These are phyloP conservation scores for Lophius americanus DNA, from an alignment of 2,797 vertebrate species.

Conservation along the genomic window DNA sequence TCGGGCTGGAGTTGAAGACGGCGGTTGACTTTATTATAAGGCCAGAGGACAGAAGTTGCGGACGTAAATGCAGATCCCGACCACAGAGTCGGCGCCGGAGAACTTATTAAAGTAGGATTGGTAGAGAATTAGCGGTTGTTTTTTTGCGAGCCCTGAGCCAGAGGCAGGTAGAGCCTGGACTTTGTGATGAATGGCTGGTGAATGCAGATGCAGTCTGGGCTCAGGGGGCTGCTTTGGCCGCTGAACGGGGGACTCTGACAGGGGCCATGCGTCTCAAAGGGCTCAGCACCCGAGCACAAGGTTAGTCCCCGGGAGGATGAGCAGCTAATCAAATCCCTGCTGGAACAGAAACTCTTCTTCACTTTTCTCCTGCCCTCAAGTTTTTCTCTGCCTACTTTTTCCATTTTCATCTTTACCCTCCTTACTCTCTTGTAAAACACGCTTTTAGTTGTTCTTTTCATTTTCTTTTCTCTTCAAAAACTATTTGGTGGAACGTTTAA, in stretches of 20 bases:
- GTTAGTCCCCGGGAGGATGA: conserved; percentile 42
- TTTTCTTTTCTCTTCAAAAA: too few species aligned
- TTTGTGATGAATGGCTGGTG: conserved; percentile 59
- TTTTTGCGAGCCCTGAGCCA: conserved; percentile 5
- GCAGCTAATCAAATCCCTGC: conserved; percentile 29
- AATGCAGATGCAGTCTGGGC: conserved; percentile 60
- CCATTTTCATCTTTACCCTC: neutral
- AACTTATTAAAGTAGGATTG: conserved; percentile 17
- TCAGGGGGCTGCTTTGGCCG: conserved; percentile 36
- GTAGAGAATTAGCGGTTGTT: conserved; percentile 21
- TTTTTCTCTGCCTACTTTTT: neutral
- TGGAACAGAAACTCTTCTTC: conserved; percentile 4
- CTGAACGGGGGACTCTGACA: conserved; percentile 58
- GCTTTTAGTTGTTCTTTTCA: too few species aligned
- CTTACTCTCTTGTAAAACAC: neutral
- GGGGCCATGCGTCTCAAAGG: conserved; percentile 68
- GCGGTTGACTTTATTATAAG: conserved; percentile 2
- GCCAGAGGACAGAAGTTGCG: neutral
- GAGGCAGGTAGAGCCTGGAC: conserved; percentile 34
- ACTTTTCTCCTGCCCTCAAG: neutral
- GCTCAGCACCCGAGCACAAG: conserved; percentile 45
- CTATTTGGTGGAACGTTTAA: too few species aligned
- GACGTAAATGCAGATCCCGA: conserved; percentile 29
- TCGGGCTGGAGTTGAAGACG: conserved; percentile 1
- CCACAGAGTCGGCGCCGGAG: neutral